phyloP scores from a whole-genome alignment of 2,888 invertebrate genomes.

The Acanthococcus lagerstroemiae region DNA sequence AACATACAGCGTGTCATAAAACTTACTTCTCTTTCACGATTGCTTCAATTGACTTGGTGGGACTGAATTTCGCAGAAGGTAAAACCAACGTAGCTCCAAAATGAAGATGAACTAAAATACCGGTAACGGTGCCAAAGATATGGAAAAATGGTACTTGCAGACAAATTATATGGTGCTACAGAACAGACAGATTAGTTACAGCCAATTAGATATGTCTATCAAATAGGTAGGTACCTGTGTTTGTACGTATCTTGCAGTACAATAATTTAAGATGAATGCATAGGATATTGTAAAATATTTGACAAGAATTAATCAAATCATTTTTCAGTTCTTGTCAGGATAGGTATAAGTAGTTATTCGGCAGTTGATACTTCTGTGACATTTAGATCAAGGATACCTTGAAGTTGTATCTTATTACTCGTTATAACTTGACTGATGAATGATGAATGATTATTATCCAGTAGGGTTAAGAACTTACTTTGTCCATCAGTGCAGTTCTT shows the following conservation, averaged over 20 bases:
- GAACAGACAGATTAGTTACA: not conserved
- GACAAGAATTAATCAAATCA: too few species aligned
- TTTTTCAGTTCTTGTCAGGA: not conserved
- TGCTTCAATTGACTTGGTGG: conserved; percentile 52
- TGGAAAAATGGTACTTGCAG: conserved; percentile 70
- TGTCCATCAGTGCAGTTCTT: too few species aligned
- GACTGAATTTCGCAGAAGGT: conserved; percentile 51
- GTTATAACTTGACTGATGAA: too few species aligned
- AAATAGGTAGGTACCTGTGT: not conserved
- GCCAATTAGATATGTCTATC: not conserved
- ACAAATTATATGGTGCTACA: conserved; percentile 40
- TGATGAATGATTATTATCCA: too few species aligned
- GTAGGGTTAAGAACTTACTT: conserved; percentile 21
- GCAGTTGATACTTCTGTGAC: too few species aligned
- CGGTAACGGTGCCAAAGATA: conserved; percentile 62
- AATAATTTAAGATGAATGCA: too few species aligned
- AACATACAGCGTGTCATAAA: too few species aligned
- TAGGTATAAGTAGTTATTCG: too few species aligned
- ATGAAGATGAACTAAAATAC: conserved; percentile 49
- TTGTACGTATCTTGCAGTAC: not conserved
- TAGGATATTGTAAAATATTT: too few species aligned
- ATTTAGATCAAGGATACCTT: too few species aligned
- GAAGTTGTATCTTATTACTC: too few species aligned
- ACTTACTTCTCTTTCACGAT: conserved; percentile 54
- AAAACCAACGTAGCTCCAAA: conserved; percentile 54